phyloP scores from a whole-genome alignment of 2,113 vertebrate species.

The Oncorhynchus masou region DNA sequence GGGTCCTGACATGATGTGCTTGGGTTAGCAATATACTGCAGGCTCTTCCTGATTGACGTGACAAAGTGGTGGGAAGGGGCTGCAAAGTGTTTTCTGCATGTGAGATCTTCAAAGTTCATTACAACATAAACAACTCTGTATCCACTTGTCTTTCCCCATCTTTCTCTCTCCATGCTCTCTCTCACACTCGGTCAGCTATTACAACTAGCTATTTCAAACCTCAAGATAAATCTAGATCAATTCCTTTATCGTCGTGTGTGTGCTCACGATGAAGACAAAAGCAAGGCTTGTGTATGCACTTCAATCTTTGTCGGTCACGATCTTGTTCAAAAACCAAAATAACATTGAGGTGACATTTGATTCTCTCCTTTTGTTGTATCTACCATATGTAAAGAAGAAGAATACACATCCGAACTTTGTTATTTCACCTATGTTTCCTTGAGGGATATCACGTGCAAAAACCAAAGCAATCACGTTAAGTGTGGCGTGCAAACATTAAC shows the following conservation, averaged over 20 bases:
- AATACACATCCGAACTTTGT: constrained; percentile 19
- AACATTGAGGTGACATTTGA: constrained; percentile 11
- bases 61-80: neutral
- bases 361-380: neutral
- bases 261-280: constrained; percentile 8
- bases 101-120: too few species aligned
- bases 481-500: constrained; percentile 41
- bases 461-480: constrained; percentile 26
- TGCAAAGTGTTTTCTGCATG: too few species aligned
- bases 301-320: constrained; percentile 1
- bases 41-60: neutral
- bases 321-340: constrained; percentile 12
- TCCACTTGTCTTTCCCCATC: neutral
- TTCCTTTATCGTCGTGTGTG: neutral
- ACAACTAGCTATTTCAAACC: neutral
- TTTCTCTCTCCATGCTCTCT: neutral
- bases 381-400: neutral
- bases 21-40: too few species aligned
- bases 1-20: too few species aligned
- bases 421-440: constrained; percentile 48
- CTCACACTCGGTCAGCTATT: neutral
- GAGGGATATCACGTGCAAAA: constrained; percentile 17
- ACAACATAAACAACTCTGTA: too few species aligned
- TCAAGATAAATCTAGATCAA: neutral
- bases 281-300: constrained; percentile 23